These are phyloP conservation scores for Yasuhikotakia modesta DNA, from an alignment of 2,797 vertebrate species.

Conservation along the genomic window DNA sequence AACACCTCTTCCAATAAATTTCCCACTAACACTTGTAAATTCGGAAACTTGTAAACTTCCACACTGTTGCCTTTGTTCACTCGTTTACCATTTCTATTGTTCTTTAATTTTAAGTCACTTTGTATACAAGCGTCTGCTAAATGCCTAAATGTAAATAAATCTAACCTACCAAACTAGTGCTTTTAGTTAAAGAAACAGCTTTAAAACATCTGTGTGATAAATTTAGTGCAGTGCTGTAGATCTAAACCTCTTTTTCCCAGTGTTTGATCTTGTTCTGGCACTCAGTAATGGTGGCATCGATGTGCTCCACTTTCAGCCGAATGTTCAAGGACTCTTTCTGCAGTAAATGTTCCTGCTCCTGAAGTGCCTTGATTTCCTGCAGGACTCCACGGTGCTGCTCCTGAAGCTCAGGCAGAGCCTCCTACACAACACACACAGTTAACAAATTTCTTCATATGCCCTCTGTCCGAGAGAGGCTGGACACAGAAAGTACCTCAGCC, in stretches of 20 bases:
- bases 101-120: no score
- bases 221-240: neutral
- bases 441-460: neutral
- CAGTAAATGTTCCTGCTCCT: conserved; percentile 84
- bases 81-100: no score
- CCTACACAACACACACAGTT: conserved; percentile 69
- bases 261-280: conserved; percentile 89
- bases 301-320: conserved; percentile 88
- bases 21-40: no score
- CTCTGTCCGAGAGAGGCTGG: no score
- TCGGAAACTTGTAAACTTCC: no score
- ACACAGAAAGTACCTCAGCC: conserved; percentile 79
- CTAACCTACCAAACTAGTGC: no score
- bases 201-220: no score
- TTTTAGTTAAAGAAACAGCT: no score
- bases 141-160: no score
- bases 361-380: conserved; percentile 83
- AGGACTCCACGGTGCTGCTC: conserved; percentile 79
- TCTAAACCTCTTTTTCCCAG: conserved; percentile 90
- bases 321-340: conserved; percentile 90
- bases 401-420: conserved; percentile 81
- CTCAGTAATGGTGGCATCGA: conserved; percentile 81
- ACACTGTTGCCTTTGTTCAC: no score
- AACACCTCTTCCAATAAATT: no score
- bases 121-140: no score